Conservation (phyloP, 2,113 vertebrate species). For the Cyprinus carpio region DNA sequence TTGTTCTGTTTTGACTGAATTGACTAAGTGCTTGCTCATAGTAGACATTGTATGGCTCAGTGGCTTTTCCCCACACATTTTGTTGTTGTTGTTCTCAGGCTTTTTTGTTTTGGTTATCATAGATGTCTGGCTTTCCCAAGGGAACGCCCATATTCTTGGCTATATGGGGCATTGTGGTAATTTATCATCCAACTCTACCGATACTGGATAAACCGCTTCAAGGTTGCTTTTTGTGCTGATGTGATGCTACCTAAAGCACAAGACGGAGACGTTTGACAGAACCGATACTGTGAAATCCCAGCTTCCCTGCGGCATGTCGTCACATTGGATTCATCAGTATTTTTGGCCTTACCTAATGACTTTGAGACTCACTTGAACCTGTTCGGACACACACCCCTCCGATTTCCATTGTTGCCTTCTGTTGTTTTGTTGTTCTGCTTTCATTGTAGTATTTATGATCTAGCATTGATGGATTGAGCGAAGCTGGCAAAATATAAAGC, state of each 20-base stretch:
- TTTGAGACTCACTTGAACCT: constrained; percentile 37
- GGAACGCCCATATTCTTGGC: constrained; percentile 57
- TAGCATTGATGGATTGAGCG: constrained; percentile 58
- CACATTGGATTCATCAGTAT: constrained; percentile 50
- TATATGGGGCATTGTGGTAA: constrained; percentile 49
- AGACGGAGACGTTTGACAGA: constrained; percentile 43
- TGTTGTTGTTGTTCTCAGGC: constrained; percentile 24
- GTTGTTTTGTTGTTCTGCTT: constrained; percentile 45
- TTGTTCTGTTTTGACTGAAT: constrained; percentile 49
- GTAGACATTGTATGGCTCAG: constrained; percentile 33
- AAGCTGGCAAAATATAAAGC: constrained; percentile 55
- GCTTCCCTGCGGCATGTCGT: constrained; percentile 41
- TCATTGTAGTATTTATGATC: constrained; percentile 63
- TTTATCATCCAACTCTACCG: constrained; percentile 22
- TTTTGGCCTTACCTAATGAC: constrained; percentile 50
- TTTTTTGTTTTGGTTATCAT: constrained; percentile 10
- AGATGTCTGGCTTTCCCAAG: constrained; percentile 55
- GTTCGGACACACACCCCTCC: constrained; percentile 25
- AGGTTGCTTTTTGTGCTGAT: constrained; percentile 3
- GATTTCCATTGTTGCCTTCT: constrained; percentile 52
- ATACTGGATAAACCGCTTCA: constrained; percentile 43
- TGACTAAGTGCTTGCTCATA: constrained; percentile 53
- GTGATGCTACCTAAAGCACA: neutral
- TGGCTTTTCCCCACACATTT: neutral
- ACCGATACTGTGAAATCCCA: constrained; percentile 66